Evolutionary conservation across 2,797 vertebrate species (phyloP).

Genomic region (Onychomys leucogaster): DNA sequence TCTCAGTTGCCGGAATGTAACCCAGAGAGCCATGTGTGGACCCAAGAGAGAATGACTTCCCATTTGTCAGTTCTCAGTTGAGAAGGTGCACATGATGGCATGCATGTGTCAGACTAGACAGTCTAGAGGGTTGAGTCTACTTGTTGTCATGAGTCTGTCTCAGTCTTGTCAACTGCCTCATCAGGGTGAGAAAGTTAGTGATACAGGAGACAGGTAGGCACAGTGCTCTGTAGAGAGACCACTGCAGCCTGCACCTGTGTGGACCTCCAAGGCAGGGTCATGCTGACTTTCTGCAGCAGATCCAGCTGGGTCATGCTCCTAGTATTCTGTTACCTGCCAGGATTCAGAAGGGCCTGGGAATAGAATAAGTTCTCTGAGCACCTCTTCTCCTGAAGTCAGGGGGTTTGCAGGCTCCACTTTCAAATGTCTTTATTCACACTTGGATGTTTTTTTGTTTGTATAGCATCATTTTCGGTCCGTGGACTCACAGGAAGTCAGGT

Average conservation of each 20-base stretch:
- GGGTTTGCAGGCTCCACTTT: not conserved
- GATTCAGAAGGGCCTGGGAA: not conserved
- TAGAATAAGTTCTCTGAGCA: not conserved
- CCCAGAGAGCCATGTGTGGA: not conserved
- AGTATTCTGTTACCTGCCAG: not conserved
- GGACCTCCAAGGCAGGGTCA: not conserved
- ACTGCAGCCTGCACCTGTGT: not conserved
- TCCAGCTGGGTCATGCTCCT: not conserved
- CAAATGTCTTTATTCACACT: not conserved
- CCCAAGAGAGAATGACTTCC: constrained; percentile 9
- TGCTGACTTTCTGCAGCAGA: not conserved
- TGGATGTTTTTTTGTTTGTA: not conserved
- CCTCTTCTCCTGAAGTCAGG: not conserved
- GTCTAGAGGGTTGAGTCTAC: not conserved
- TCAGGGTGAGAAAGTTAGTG: constrained; percentile 21
- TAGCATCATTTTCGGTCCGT: not conserved
- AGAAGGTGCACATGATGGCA: not conserved
- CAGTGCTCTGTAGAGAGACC: not conserved
- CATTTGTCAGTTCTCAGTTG: not conserved
- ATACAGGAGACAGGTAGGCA: not conserved
- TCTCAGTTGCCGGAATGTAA: not conserved
- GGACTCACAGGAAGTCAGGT: not conserved
- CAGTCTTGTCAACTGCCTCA: not conserved
- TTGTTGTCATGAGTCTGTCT: not conserved
- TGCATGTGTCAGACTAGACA: not conserved